phyloP scores from a whole-genome alignment of 2,888 invertebrate genomes.

The Netelia virgata region DNA sequence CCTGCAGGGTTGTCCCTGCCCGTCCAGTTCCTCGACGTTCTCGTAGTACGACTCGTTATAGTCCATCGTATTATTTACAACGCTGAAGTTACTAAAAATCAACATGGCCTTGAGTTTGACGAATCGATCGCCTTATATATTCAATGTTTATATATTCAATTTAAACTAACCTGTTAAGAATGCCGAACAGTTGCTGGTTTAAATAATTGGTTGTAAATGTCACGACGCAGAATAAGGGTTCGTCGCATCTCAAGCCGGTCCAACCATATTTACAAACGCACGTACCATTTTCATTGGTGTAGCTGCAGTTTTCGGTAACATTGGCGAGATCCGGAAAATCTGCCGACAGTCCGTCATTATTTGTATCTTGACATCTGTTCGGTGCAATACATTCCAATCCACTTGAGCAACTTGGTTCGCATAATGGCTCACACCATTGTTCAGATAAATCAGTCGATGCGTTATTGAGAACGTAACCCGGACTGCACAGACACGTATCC shows the following conservation, averaged over 20 bases:
- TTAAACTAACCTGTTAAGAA: slow-evolving; percentile 33
- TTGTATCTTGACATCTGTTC: slow-evolving; percentile 37
- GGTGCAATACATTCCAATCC: slow-evolving; percentile 80
- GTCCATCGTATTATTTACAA: slow-evolving; percentile 7
- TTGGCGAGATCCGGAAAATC: background rate
- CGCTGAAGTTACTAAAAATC: background rate
- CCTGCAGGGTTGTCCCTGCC: slow-evolving; percentile 40
- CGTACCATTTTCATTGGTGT: slow-evolving; percentile 7
- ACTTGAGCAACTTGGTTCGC: slow-evolving; percentile 84
- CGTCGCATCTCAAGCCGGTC: slow-evolving; percentile 33
- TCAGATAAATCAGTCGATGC: background rate
- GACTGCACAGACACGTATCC: slow-evolving; percentile 71
- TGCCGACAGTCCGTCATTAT: background rate
- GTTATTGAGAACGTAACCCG: slow-evolving; percentile 65
- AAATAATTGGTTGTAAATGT: background rate
- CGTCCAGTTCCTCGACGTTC: background rate
- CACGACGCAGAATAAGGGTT: slow-evolving; percentile 34
- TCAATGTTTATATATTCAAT: background rate
- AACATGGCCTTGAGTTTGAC: background rate
- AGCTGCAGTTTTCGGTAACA: slow-evolving; percentile 19
- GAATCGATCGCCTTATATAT: background rate
- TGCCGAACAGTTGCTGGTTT: slow-evolving; percentile 8
- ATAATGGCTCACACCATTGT: slow-evolving; percentile 76
- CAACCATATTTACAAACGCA: slow-evolving; percentile 49
- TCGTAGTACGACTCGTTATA: slow-evolving; percentile 10